Evolutionary conservation across 2,888 invertebrate genomes (phyloP).

Genomic region (Schizaphis graminum): DNA sequence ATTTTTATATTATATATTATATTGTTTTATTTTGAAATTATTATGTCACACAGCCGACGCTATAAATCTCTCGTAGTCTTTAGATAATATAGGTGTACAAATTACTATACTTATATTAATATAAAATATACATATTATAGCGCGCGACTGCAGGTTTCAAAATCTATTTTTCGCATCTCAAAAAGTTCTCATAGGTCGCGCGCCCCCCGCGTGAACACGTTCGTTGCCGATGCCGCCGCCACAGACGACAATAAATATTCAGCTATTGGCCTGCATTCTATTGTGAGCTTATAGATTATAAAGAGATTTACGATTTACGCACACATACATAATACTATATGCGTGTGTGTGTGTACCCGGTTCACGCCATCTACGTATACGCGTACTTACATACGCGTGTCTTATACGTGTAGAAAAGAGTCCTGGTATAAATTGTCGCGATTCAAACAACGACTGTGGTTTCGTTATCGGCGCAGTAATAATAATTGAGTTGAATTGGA

Average conservation of each 20-base stretch:
- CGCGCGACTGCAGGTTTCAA: constrained; percentile 33
- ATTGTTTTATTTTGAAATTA: neutral
- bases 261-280: constrained; percentile 17
- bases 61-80: neutral
- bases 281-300: constrained; percentile 52
- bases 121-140: neutral
- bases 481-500: constrained; percentile 60
- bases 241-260: constrained; percentile 43
- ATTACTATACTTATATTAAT: neutral
- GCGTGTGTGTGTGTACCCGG: neutral
- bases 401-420: neutral
- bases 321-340: neutral
- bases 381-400: neutral
- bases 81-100: neutral
- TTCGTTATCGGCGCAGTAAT: constrained; percentile 51
- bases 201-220: neutral
- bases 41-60: constrained; percentile 2
- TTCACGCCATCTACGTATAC: constrained; percentile 52
- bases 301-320: constrained; percentile 55
- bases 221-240: neutral
- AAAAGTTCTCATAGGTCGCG: constrained; percentile 36
- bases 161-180: constrained; percentile 47
- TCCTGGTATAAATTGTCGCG: constrained; percentile 50
- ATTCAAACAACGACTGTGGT: constrained; percentile 12
- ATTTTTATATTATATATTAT: constrained; percentile 12